A percentile compares a stretch with the other conserved stretches of the same genome.
Conservation (phyloP, 2,113 vertebrate genomes). For the Gnathonemus longibarbis region DNA sequence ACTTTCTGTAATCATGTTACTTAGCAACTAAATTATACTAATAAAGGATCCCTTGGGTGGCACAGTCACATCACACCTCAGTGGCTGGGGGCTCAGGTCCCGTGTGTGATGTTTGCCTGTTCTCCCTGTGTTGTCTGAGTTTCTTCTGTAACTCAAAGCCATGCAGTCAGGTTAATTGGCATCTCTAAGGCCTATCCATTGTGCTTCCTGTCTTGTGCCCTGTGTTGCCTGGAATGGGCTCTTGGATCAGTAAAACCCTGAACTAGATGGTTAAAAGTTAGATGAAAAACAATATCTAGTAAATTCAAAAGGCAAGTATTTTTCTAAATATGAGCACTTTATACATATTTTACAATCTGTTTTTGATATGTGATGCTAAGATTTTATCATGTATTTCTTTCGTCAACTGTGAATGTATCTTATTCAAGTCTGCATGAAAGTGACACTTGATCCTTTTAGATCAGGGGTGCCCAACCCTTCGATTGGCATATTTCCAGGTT, state of each 20-base stretch:
- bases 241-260: neutral
- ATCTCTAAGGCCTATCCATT: neutral
- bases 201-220: neutral
- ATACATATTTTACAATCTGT: neutral
- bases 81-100: neutral
- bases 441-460: neutral
- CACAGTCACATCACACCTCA: neutral
- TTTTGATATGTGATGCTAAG: neutral
- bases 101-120: neutral
- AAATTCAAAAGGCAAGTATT: neutral
- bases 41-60: neutral
- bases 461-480: neutral
- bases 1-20: neutral
- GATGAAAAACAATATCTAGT: neutral
- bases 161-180: neutral
- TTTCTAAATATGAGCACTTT: neutral
- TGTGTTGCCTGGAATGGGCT: neutral
- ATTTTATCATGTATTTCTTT: neutral
- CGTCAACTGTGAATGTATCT: neutral
- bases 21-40: neutral
- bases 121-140: neutral
- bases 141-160: neutral
- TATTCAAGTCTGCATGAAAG: neutral
- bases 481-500: neutral
- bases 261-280: neutral